Evolutionary conservation across 2,888 invertebrate species (phyloP), one percentile per base, ranked within the genome.

Genomic region (Sesia bembeciformis): DNA sequence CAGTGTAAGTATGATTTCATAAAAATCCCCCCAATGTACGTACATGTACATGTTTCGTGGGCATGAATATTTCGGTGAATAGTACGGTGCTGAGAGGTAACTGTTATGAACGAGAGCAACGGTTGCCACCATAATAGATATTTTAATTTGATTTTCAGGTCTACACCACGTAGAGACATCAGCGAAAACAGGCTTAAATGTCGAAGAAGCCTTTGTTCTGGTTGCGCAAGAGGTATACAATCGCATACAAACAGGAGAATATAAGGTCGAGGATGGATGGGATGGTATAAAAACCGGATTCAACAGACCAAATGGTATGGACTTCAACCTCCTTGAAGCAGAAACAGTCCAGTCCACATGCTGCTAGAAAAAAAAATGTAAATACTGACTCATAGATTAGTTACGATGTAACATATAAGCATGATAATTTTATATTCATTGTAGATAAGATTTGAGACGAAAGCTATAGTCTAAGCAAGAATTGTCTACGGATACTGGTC

Each of bases 91-190:
- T 23, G 23, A 23, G 23, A 23, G 23, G 23, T 23, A 23, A 23
- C 23, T 23, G 23, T 23, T 23, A 23, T 23, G 23, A 23, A 23
- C 23, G 23, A 23, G 23, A 23, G 23, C 23, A 23, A 23, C 23
- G 2, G 23, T 23, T 23, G 23, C 23, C 1, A 1, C 23, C 23
- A 23, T 2, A 23, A 23, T 23, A 23, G 23, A 23, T 23, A 23
- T 23, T 23, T 23, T 23, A 6, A 42, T 42, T 42, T 52, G 40
- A 57, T 52, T 76, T 74, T 42, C 65, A 90, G 90, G 90, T 50
- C 91, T 98, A 62, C 96, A 96, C 79, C 97, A 97, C 71, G 93
- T 98, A 54, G 98, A 98, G 88, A 98, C 98, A n/a, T 98, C 98
- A 52, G 97, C 98, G 1, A 95, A 95, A 70, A 95, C 94, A 4